These are phyloP conservation scores for Dryomyza anilis DNA, from an alignment of 2,888 invertebrate genomes.

Conservation along the genomic window DNA sequence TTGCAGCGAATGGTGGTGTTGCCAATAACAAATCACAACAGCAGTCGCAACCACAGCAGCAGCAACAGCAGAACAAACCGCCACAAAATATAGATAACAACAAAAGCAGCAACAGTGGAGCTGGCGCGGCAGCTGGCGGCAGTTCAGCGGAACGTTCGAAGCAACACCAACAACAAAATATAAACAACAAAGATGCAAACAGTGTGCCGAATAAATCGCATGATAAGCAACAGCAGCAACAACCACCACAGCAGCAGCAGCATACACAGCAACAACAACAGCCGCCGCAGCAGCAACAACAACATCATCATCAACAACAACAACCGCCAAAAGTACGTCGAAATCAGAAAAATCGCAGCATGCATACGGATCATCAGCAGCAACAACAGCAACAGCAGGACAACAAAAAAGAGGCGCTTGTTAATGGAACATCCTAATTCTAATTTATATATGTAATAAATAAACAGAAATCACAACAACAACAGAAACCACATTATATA, in stretches of 20 bases:
- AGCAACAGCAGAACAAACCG: constrained; percentile 50
- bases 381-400: constrained; percentile 46
- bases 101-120: constrained; percentile 47
- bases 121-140: constrained; percentile 38
- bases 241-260: constrained; percentile 38
- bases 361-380: constrained; percentile 34
- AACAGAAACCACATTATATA: constrained; percentile 2
- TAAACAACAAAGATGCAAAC: constrained; percentile 45
- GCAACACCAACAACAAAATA: constrained; percentile 43
- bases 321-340: constrained; percentile 52
- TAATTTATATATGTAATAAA: constrained; percentile 37
- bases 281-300: constrained; percentile 36
- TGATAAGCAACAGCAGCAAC: constrained; percentile 39
- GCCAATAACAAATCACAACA: constrained; percentile 56
- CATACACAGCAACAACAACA: constrained; percentile 34
- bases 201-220: constrained; percentile 43
- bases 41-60: no score
- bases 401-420: constrained; percentile 56
- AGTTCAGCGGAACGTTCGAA: constrained; percentile 48
- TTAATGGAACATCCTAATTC: constrained; percentile 61
- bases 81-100: constrained; percentile 54
- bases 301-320: constrained; percentile 36
- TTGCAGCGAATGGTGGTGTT: constrained; percentile 57
- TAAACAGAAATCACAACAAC: constrained; percentile 12
- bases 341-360: constrained; percentile 53